These are phyloP conservation scores for Chironomus tentans DNA, from an alignment of 2,888 invertebrate species.

Conservation along the genomic window DNA sequence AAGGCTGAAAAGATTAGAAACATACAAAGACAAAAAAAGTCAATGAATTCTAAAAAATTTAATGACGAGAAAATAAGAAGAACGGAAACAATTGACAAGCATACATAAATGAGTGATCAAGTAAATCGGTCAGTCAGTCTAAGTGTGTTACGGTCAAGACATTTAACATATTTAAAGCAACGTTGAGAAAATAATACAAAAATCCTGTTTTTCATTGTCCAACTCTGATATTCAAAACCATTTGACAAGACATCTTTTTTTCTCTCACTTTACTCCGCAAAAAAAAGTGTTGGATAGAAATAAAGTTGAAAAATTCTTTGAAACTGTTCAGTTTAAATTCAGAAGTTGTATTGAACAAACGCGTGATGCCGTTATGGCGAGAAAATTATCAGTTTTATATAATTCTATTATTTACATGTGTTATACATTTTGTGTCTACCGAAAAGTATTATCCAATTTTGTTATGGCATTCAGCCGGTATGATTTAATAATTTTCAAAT, in stretches of 20 bases:
- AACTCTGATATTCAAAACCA: too few species aligned
- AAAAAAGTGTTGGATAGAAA: not conserved
- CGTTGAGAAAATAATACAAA: too few species aligned
- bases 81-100: too few species aligned
- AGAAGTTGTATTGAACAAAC: not conserved
- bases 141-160: too few species aligned
- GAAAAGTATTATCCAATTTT: slow-evolving; percentile 7
- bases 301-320: not conserved
- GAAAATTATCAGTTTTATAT: not conserved
- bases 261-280: not conserved
- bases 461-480: slow-evolving; percentile 22
- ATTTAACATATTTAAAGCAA: too few species aligned
- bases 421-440: not conserved
- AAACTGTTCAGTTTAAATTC: not conserved
- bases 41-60: too few species aligned
- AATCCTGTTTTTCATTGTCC: too few species aligned
- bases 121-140: too few species aligned
- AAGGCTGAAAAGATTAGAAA: too few species aligned
- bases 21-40: too few species aligned
- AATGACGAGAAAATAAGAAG: too few species aligned
- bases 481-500: not conserved
- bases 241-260: not conserved
- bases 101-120: too few species aligned
- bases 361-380: not conserved
- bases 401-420: not conserved